phyloP scores from a whole-genome alignment of 2,113 vertebrate species.

The Recurvirostra avosetta region DNA sequence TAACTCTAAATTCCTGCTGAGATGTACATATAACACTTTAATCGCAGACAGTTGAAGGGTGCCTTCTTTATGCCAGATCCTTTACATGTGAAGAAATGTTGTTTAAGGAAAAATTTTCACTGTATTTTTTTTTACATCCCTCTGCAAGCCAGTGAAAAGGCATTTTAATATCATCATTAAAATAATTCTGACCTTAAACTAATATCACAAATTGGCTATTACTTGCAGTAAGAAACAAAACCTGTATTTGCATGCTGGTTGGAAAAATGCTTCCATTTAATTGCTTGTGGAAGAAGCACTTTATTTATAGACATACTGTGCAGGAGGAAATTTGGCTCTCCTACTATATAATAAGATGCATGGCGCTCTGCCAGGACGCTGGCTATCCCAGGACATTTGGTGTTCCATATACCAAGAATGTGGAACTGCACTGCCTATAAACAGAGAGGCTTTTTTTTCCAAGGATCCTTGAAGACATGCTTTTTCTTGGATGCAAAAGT shows the following conservation, averaged over 20 bases:
- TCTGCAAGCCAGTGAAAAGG: background rate
- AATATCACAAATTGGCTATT: conserved; percentile 37
- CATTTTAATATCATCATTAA: conserved; percentile 21
- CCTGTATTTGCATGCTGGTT: conserved; percentile 38
- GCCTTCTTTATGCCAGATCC: background rate
- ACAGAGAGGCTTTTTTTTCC: conserved; percentile 26
- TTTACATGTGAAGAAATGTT: background rate
- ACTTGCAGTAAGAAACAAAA: background rate
- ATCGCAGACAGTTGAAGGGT: background rate
- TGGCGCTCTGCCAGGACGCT: conserved; percentile 61
- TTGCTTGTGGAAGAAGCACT: conserved; percentile 59
- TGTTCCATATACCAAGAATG: conserved; percentile 53
- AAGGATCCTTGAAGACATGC: background rate
- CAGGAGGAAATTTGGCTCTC: conserved; percentile 69
- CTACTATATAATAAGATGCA: conserved; percentile 56
- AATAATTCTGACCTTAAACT: conserved; percentile 31
- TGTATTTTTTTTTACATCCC: background rate
- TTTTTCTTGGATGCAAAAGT: background rate
- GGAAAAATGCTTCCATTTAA: conserved; percentile 65
- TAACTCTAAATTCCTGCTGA: background rate
- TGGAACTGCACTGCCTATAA: conserved; percentile 42
- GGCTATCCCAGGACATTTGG: conserved; percentile 44
- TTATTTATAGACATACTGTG: conserved; percentile 68
- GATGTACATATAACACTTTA: background rate
- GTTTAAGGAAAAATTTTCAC: background rate